A percentile compares a stretch with the other conserved stretches of the same genome.
These are phyloP conservation scores for Teleiodes luculella DNA, from an alignment of 2,888 invertebrate genomes.

Conservation along the genomic window DNA sequence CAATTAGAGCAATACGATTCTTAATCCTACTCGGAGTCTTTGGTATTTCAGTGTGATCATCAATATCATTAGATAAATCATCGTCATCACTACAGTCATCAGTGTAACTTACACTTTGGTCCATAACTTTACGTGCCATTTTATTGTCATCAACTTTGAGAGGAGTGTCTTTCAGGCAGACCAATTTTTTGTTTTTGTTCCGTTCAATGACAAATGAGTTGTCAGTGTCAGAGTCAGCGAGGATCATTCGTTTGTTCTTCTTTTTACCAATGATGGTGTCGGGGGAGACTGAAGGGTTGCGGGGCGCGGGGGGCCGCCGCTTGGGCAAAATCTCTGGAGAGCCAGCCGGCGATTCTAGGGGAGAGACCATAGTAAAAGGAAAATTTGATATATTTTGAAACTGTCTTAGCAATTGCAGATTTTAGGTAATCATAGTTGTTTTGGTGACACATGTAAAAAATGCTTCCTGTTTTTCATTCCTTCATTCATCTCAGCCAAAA, in stretches of 20 bases:
- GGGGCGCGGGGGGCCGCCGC: slow-evolving; percentile 36
- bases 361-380: too few relatives aligned
- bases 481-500: too few relatives aligned
- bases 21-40: slow-evolving; percentile 8
- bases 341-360: not conserved
- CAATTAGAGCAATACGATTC: slow-evolving; percentile 3
- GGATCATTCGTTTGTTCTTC: slow-evolving; percentile 57
- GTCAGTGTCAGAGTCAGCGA: slow-evolving; percentile 63
- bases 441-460: too few relatives aligned
- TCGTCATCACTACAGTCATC: slow-evolving; percentile 18
- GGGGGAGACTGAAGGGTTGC: slow-evolving; percentile 24
- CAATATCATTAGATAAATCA: slow-evolving; percentile 19
- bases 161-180: slow-evolving; percentile 61
- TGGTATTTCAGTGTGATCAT: slow-evolving; percentile 16
- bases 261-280: slow-evolving; percentile 41
- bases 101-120: slow-evolving; percentile 22
- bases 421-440: too few relatives aligned
- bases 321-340: slow-evolving; percentile 63
- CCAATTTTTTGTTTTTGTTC: slow-evolving; percentile 47
- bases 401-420: too few relatives aligned
- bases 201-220: slow-evolving; percentile 63
- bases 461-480: too few relatives aligned
- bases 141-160: slow-evolving; percentile 39
- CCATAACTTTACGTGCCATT: slow-evolving; percentile 17
- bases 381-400: too few relatives aligned